Evolutionary conservation across 2,888 invertebrate genomes (phyloP).

Genomic region (Noctua fimbriata): DNA sequence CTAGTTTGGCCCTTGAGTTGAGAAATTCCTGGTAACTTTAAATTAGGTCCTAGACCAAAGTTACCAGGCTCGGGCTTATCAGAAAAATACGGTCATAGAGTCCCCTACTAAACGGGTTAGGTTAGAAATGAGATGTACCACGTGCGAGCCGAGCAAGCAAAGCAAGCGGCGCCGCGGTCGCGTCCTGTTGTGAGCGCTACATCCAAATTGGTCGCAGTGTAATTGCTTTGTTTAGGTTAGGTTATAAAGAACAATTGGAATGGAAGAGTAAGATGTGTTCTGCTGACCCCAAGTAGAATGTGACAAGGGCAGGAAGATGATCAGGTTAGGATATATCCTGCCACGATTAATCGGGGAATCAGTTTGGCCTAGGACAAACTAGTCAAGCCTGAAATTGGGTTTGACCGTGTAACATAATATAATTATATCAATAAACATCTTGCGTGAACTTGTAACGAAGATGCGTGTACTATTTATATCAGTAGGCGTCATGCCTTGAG

Average conservation of each 20-base stretch:
- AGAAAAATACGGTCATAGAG: neutral
- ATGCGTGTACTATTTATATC: constrained; percentile 44
- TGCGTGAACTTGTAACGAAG: constrained; percentile 40
- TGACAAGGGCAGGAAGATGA: neutral
- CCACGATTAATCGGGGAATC: neutral
- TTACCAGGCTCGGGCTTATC: neutral
- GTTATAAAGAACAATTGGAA: neutral
- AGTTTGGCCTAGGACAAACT: neutral
- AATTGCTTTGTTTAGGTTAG: neutral
- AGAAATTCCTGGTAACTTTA: neutral
- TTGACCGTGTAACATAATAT: neutral
- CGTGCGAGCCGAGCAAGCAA: neutral
- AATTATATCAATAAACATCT: constrained; percentile 24
- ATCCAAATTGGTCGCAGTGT: neutral
- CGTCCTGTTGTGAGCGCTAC: neutral
- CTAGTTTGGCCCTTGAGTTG: neutral
- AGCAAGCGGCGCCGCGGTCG: neutral
- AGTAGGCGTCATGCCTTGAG: constrained; percentile 7
- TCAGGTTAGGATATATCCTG: neutral
- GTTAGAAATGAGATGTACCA: neutral
- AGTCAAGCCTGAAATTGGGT: neutral
- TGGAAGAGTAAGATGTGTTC: neutral
- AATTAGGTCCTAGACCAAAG: neutral
- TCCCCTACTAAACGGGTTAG: neutral
- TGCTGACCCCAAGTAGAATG: neutral